These are phyloP conservation scores for Diachasma alloeum DNA, from an alignment of 1,140 invertebrate species.

Conservation along the genomic window DNA sequence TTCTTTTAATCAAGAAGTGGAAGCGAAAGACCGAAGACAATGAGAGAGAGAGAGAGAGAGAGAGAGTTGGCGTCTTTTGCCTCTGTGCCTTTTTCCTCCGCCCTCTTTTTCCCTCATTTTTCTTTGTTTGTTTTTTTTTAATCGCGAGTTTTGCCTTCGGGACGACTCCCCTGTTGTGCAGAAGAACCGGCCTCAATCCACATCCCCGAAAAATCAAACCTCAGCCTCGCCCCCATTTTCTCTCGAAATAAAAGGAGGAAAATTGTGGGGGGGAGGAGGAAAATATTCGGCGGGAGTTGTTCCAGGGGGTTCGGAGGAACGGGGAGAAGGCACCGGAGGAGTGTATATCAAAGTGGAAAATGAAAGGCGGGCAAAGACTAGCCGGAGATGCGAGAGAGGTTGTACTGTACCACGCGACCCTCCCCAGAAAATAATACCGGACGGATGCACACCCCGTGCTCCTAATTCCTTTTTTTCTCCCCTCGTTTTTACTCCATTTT, in stretches of 20 bases:
- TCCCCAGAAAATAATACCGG: conserved; percentile 24
- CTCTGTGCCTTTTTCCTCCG: background rate
- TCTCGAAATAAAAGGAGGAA: conserved; percentile 33
- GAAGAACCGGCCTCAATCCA: conserved; percentile 13
- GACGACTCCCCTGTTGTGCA: background rate
- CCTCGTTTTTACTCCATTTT: background rate
- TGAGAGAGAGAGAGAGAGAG: background rate
- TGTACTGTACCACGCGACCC: conserved; percentile 13
- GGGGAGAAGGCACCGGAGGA: conserved; percentile 43
- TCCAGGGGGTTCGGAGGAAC: conserved; percentile 30
- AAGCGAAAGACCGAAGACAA: background rate
- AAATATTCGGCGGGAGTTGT: background rate
- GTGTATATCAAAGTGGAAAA: conserved; percentile 48
- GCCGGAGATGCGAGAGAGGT: background rate
- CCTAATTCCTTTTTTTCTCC: background rate
- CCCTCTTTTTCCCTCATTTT: background rate
- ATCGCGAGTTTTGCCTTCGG: conserved; percentile 12
- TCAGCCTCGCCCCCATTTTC: background rate
- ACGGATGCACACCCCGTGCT: conserved; percentile 30
- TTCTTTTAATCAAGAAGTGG: conserved; percentile 26
- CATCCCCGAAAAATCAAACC: conserved; percentile 31
- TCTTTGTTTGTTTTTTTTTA: conserved; percentile 20
- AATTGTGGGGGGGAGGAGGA: conserved; percentile 15
- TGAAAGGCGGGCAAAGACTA: conserved; percentile 39
- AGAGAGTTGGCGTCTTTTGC: background rate